These are phyloP conservation scores for Ylistrum balloti DNA, from an alignment of 1,140 invertebrate genomes.

Conservation along the genomic window DNA sequence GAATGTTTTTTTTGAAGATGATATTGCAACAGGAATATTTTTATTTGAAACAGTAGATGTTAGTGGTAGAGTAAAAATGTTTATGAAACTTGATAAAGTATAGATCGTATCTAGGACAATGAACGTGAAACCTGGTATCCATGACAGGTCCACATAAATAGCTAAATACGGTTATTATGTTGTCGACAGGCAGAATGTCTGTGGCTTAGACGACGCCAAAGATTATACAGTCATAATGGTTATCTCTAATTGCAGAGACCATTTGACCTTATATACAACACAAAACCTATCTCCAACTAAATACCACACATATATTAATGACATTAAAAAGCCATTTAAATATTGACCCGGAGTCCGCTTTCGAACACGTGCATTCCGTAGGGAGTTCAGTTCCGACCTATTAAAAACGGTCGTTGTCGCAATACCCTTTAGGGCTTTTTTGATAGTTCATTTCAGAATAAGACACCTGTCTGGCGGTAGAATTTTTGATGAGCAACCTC, in stretches of 20 bases:
- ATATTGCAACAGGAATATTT: no score
- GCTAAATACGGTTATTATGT: background rate
- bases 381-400: background rate
- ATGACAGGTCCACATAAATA: background rate
- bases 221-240: background rate
- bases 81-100: no score
- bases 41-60: no score
- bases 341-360: background rate
- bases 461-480: background rate
- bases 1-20: no score
- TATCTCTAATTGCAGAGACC: background rate
- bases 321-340: background rate
- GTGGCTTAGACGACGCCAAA: background rate
- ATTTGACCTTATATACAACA: background rate
- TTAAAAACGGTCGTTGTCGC: background rate
- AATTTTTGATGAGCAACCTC: background rate
- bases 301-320: background rate
- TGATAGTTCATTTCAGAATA: background rate
- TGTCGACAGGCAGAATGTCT: conserved; percentile 3
- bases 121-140: no score
- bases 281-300: background rate
- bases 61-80: no score
- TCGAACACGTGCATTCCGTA: background rate
- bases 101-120: no score
- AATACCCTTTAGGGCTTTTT: background rate